Evolutionary conservation across 2,797 vertebrate species (phyloP).

Genomic region (Falco concolor): DNA sequence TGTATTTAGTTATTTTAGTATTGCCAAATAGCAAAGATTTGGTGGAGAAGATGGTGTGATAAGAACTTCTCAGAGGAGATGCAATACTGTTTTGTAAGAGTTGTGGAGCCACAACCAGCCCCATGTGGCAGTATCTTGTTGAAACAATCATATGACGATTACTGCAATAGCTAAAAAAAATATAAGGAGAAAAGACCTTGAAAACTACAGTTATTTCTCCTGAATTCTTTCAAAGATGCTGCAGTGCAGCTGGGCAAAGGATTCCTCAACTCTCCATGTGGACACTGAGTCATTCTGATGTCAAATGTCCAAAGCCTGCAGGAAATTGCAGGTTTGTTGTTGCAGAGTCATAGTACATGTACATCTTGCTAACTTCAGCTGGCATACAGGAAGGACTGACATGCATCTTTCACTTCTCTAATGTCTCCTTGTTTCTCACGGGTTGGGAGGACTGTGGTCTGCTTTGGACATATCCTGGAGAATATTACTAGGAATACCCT

Average conservation of each 20-base stretch:
- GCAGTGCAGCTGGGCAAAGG: not conserved
- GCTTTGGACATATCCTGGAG: not conserved
- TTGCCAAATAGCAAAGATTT: not conserved
- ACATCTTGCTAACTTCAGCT: not conserved
- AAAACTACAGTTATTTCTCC: not conserved
- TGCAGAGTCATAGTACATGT: slow-evolving; percentile 28
- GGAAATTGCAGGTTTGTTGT: not conserved
- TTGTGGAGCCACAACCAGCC: not conserved
- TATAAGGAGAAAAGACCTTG: not conserved
- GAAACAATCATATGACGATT: not conserved
- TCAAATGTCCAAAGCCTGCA: not conserved
- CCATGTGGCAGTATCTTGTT: not conserved
- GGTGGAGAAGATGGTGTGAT: not conserved
- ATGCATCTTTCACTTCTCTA: rapidly evolving
- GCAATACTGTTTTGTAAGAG: not conserved
- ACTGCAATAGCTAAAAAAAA: not conserved
- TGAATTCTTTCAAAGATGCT: not conserved
- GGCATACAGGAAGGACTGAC: not conserved
- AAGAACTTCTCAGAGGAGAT: not conserved
- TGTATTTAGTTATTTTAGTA: not conserved
- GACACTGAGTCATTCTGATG: slow-evolving; percentile 44
- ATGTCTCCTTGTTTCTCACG: not conserved
- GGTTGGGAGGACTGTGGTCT: not conserved
- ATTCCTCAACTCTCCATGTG: not conserved
- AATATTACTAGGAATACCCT: not conserved